These are phyloP conservation scores for Drosophila aldrichi DNA, from an alignment of 2,888 invertebrate species.

Conservation along the genomic window DNA sequence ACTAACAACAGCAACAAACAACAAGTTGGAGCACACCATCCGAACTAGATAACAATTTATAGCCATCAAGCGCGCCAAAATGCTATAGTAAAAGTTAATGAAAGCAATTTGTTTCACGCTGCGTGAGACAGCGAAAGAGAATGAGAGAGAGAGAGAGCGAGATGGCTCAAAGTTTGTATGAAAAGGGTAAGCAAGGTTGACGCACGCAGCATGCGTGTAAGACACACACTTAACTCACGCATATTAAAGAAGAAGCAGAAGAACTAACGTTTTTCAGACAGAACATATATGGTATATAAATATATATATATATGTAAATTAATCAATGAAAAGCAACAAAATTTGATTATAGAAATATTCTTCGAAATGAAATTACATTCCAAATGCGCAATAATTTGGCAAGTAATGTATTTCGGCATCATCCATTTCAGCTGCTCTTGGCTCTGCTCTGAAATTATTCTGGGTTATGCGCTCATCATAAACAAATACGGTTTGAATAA, in stretches of 20 bases:
- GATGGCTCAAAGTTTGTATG: slow-evolving; percentile 21
- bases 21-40: slow-evolving; percentile 33
- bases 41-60: slow-evolving; percentile 76
- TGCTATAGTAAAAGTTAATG: slow-evolving; percentile 79
- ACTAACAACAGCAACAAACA: slow-evolving; percentile 37
- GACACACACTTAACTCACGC: slow-evolving; percentile 16
- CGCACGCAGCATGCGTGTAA: slow-evolving; percentile 7
- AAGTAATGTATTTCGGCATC: background rate
- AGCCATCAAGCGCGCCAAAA: slow-evolving; percentile 73
- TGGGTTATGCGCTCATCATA: slow-evolving; percentile 40
- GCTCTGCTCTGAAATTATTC: background rate
- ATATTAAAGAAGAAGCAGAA: background rate
- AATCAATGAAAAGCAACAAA: slow-evolving; percentile 5
- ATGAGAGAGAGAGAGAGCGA: slow-evolving; percentile 2
- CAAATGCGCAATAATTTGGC: background rate
- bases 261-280: background rate
- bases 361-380: slow-evolving; percentile 10
- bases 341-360: slow-evolving; percentile 7
- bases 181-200: slow-evolving; percentile 22
- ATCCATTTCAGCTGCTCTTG: background rate
- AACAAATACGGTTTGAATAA: slow-evolving; percentile 62
- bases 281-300: background rate
- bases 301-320: slow-evolving; percentile 1
- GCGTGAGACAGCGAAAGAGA: background rate
- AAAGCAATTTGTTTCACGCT: slow-evolving; percentile 74